Percentiles rank a stretch among this genome's conserved stretches.
Evolutionary conservation across 1,140 invertebrate species (phyloP).

Genomic region (Cyclargus thomasi): DNA sequence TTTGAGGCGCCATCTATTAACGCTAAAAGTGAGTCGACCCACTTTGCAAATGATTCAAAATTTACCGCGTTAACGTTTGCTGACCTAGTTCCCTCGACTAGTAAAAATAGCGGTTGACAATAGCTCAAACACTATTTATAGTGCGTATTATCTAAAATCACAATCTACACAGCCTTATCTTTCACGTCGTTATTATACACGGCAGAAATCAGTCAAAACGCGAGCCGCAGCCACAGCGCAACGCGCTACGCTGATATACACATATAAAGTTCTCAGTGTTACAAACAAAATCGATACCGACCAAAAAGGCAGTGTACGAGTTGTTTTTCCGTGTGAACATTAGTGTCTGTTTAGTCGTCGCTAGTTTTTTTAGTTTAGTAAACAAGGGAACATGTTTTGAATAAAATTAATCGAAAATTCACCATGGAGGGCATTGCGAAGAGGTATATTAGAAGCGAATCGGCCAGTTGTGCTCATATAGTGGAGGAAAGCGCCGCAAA

Average conservation of each 20-base stretch:
- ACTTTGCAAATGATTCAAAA: slow-evolving; percentile 47
- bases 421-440: slow-evolving; percentile 58
- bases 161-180: slow-evolving; percentile 54
- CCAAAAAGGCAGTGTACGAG: slow-evolving; percentile 39
- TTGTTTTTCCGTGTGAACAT: slow-evolving; percentile 46
- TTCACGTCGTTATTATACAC: slow-evolving; percentile 32
- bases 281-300: slow-evolving; percentile 54
- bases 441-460: slow-evolving; percentile 62
- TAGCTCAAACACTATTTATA: slow-evolving; percentile 73
- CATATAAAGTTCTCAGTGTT: slow-evolving; percentile 34
- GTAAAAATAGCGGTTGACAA: slow-evolving; percentile 71
- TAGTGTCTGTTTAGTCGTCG: slow-evolving; percentile 53
- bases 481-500: slow-evolving; percentile 56
- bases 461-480: slow-evolving; percentile 67
- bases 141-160: slow-evolving; percentile 58
- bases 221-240: slow-evolving; percentile 39
- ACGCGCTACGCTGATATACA: slow-evolving; percentile 30
- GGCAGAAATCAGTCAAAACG: slow-evolving; percentile 28
- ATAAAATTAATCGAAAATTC: slow-evolving; percentile 36
- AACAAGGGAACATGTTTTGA: slow-evolving; percentile 66
- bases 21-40: slow-evolving; percentile 25
- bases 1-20: slow-evolving; percentile 44
- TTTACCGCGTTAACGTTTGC: slow-evolving; percentile 42
- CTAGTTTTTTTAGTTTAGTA: slow-evolving; percentile 65
- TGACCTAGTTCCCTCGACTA: slow-evolving; percentile 65